Evolutionary conservation across 2,113 vertebrate species (phyloP), one percentile per base, ranked within the genome.

Genomic region (Spheniscus mendiculus): DNA sequence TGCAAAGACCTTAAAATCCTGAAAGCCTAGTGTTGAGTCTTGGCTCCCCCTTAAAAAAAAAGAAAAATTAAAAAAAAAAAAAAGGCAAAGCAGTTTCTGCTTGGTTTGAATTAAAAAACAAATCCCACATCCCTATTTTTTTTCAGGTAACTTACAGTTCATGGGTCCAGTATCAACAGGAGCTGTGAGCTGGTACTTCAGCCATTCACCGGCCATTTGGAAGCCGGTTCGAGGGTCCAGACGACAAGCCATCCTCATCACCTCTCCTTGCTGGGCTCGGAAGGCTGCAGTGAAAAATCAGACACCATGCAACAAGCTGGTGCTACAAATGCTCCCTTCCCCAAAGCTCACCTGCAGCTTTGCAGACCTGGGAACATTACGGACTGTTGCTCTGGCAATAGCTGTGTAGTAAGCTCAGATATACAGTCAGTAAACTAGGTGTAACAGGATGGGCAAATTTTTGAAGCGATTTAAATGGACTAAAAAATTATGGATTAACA

Each of bases 121-220:
- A 96, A 83, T n/a, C 8, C 32, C 27, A 5, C 5, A 50, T 13
- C 12, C 8, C 3, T 8, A 1, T 53, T 45, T 59, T 34, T 86
- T 56, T 53, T 22, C 71, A 79, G 49, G 56, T 52, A 87, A 98
- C 99, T 98, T 98, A 99, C 99, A 98, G 80, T 97, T 98, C 44
- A 96, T 90, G 50, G 98, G 96, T 53, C 99, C 99, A 21, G 98
- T 96, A 84, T 99, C 98, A 88, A 99, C 87, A 50, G 99, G 98
- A 56, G 98, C 92, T 56, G 98, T 95, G 19, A 99, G 98, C 19
- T 99, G 99, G 96, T 98, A 99, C 81, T 98, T 98, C 23, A 99
- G 95, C 99, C 99, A 99, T 58, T 99, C 99, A 6, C 98, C 98
- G 52, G 99, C 99, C 96, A 99, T 99, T 86, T 98, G 99, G 97